Evolutionary conservation across 37 sponge, comb jelly and placozoan species (phyloP).

Genomic region (Eunapius fragilis): DNA sequence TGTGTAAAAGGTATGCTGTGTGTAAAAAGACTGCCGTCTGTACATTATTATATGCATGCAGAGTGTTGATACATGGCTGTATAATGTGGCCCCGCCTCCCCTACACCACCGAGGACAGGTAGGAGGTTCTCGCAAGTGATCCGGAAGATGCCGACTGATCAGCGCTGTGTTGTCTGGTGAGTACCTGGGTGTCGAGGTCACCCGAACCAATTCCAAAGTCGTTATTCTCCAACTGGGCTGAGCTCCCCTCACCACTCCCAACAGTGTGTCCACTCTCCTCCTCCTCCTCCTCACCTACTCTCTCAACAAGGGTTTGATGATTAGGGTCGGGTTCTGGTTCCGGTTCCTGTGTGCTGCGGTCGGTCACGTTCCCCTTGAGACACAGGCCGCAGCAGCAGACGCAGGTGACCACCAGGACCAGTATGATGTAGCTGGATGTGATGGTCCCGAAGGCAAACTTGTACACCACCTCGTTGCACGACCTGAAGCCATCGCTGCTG

Average conservation of each 20-base stretch:
- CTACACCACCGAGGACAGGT: not conserved
- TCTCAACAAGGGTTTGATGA: too few species aligned
- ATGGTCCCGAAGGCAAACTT: slow-evolving; percentile 73
- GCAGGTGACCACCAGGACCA: slow-evolving; percentile 40
- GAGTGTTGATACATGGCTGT: not conserved
- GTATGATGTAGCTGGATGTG: slow-evolving; percentile 58
- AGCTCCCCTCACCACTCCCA: not conserved
- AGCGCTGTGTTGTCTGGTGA: not conserved
- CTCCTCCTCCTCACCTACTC: not conserved
- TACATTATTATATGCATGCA: not conserved
- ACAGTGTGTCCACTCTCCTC: not conserved
- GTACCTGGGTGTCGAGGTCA: not conserved
- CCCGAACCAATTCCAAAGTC: not conserved
- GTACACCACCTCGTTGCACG: slow-evolving; percentile 60
- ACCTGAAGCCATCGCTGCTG: not conserved
- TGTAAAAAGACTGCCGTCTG: too few species aligned
- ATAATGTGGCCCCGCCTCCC: too few species aligned
- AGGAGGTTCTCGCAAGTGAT: not conserved
- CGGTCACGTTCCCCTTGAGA: not conserved
- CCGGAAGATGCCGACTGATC: not conserved
- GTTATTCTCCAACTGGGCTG: not conserved
- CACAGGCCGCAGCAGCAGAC: slow-evolving; percentile 45
- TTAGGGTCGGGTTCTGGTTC: not conserved
- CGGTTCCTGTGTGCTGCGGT: not conserved
- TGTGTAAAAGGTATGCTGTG: too few species aligned